Base-by-base conservation (phyloP, 2,113 vertebrate genomes). In the Siniperca knerii region DNA sequence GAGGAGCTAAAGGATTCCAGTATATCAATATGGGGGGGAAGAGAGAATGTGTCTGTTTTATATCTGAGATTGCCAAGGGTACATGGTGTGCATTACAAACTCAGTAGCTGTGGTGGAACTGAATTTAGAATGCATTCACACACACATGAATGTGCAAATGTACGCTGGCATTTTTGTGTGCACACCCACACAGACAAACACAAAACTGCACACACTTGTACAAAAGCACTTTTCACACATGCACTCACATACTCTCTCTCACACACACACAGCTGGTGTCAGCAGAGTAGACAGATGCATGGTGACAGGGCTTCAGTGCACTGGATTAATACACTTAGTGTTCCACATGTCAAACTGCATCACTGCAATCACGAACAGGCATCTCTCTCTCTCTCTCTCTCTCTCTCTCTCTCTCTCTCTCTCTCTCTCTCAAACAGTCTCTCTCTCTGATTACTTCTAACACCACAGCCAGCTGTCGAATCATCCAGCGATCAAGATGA, bases 321-420 rank as follows among this genome's bases (percentile, higher is more conserved):
- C 70, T 79, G 90, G 87, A 85, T 89, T 89, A 90, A 86, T 83
- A 82, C 77, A 87, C 79, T 87, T 54, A 73, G 74, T 74, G 72
- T 82, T 83, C 65, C 77, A 73, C 86, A 85, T 84, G 89, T 89
- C 75, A 82, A 57, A 71, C 82, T 77, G 60, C 80, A 87, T 87
- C 74, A 78, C 69, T 42, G 67, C 85, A 44, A 75, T 60, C 77
- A 69, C 55, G 55, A 81, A 72, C 57, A 72, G 46, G 33, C 70
- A 18, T 37, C 68, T n/a, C 61, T 61, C 35, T 23, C 57, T 23
- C 57, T 57, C 35, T 16, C 46, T 33, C 35, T 37, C 35, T 37
- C 4, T 37, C 35, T 37, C 35, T 48, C 66, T 23, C 37, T 44
- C 60, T 77, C 60, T 44, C n/a, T 42, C 50, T 25, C 52, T 13